A percentile compares a stretch with the other conserved stretches of the same genome.
Evolutionary conservation across 2,888 invertebrate species (phyloP).

Genomic region (Drosophila siamana): DNA sequence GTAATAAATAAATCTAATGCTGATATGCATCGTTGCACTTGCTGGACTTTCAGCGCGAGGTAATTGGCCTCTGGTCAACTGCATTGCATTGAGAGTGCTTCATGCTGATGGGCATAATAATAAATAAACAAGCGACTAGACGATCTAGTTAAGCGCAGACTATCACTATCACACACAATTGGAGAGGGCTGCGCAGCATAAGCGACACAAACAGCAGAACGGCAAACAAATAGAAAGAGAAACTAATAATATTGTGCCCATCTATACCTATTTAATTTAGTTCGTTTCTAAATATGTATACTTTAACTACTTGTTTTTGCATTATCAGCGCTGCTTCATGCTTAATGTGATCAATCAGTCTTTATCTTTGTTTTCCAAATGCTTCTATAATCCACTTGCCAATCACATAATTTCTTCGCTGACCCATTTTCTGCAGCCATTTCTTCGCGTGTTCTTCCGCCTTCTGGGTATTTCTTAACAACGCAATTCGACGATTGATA

Average conservation of each 20-base stretch:
- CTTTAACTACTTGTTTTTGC: too few species aligned
- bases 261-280: too few species aligned
- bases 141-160: conserved; percentile 18
- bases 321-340: too few species aligned
- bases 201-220: conserved; percentile 6
- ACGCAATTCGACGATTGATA: conserved; percentile 41
- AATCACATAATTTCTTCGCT: conserved; percentile 32
- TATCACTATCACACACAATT: conserved; percentile 16
- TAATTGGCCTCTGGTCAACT: conserved; percentile 58
- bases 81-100: conserved; percentile 8
- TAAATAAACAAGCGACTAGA: conserved; percentile 44
- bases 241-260: too few species aligned
- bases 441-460: conserved; percentile 29
- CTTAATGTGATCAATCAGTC: conserved; percentile 8
- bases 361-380: conserved; percentile 9
- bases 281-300: too few species aligned
- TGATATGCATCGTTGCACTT: conserved; percentile 60
- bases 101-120: conserved; percentile 46
- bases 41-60: conserved; percentile 62
- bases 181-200: conserved; percentile 18
- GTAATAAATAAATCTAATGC: conserved; percentile 62
- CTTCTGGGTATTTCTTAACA: conserved; percentile 35
- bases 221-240: neutral
- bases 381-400: conserved; percentile 35
- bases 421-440: conserved; percentile 29